Base-by-base conservation (phyloP, 2,113 vertebrate genomes). In the Reinhardtius hippoglossoides region DNA sequence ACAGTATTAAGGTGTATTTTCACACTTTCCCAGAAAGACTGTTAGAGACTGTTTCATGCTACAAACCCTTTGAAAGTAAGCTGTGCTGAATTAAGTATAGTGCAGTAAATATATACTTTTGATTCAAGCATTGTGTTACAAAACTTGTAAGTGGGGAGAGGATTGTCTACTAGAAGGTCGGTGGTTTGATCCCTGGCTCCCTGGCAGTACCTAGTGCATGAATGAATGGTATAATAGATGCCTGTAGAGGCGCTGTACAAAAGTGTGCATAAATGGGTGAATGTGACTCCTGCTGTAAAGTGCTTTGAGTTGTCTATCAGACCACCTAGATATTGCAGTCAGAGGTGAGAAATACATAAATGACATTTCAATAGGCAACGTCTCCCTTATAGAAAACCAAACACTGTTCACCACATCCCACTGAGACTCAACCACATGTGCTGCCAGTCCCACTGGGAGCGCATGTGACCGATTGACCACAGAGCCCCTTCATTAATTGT, bases 401-500 rank as follows among this genome's bases (percentile, higher is more conserved):
- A 91, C 76, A 70, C 88, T 37, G 26, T 55, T 24, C 59, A 63
- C 44, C 37, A 46, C 18, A 55, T 55, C 76, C 59, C 63, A 58
- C 15, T 52, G 44, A 73, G 85, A 55, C 50, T 23, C 10, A 35
- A 74, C 71, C 89, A 88, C 78, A 71, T 86, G 83, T 83, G 83
- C 88, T 76, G 81, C 83, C 89, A 88, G 74, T 91, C 82, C 91
- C 15, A 57, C 63, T 67, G 56, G 58, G 54, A 61, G 63, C n/a
- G 66, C 86, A 57, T 61, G 63, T 75, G 86, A 88, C 6, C 31
- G 6, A 31, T 31, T 31, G 6, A 31, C 85, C 88, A 44, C 50
- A 55, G 23, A 67, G 55, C 21, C 87, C 50, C 86, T 84, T 81
- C 71, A 89, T 91, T 87, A 80, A 87, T 87, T 82, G 75, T 82